Conservation (phyloP, 2,797 vertebrate genomes). For the Etheostoma perlongum region DNA sequence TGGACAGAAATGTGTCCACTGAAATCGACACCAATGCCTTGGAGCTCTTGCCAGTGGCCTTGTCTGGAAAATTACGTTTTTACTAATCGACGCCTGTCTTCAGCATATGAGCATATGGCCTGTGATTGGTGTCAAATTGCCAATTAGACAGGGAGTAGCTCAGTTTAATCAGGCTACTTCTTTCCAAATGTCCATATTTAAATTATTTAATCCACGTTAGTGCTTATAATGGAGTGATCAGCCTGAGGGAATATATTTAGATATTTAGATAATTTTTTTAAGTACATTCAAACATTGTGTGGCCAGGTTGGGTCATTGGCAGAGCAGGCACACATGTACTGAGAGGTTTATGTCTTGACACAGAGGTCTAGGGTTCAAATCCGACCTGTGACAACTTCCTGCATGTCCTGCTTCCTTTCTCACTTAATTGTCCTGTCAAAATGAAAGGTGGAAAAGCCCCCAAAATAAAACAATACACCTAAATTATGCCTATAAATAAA, state of each 20-base stretch:
- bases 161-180: slow-evolving; percentile 13
- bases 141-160: slow-evolving; percentile 51
- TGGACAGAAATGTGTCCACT: not conserved
- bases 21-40: not conserved
- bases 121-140: slow-evolving; percentile 48
- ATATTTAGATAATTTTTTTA: not conserved
- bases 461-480: too few species aligned
- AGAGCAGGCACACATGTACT: too few species aligned
- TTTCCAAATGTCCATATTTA: slow-evolving; percentile 11
- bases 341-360: too few species aligned
- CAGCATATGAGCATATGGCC: slow-evolving; percentile 44
- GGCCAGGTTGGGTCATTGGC: too few species aligned
- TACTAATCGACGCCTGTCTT: slow-evolving; percentile 58
- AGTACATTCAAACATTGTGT: too few species aligned
- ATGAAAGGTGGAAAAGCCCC: too few species aligned
- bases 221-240: slow-evolving; percentile 11
- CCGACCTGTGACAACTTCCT: too few species aligned
- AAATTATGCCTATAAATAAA: not conserved
- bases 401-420: too few species aligned
- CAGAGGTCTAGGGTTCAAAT: too few species aligned
- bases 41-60: slow-evolving; percentile 26
- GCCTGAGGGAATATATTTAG: not conserved
- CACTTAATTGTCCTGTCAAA: too few species aligned
- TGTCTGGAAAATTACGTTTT: slow-evolving; percentile 40
- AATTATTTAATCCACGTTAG: slow-evolving; percentile 9